Evolutionary conservation across 2,888 invertebrate genomes (phyloP).

Genomic region (Scrobipalpa atriplicella): DNA sequence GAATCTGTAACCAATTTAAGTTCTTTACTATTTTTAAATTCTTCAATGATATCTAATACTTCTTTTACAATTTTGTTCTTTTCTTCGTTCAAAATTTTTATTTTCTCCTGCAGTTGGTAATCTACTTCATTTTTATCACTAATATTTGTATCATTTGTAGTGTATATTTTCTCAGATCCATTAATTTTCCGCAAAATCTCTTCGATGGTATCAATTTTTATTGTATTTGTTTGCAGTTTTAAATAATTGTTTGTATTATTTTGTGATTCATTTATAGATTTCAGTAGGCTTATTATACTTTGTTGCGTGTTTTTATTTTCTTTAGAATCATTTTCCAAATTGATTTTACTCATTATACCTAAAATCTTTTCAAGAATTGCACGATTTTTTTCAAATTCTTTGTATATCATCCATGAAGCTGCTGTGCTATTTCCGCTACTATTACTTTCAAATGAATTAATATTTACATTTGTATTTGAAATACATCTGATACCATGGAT

Average conservation of each 20-base stretch:
- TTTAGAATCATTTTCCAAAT: neutral
- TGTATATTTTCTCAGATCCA: neutral
- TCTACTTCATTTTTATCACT: neutral
- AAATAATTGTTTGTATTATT: slow-evolving; percentile 3
- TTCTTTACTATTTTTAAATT: neutral
- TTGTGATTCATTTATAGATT: slow-evolving; percentile 6
- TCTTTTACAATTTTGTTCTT: slow-evolving; percentile 8
- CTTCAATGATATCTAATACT: neutral
- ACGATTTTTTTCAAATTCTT: neutral
- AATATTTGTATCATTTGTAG: neutral
- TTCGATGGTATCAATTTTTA: neutral
- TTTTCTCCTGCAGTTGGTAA: neutral
- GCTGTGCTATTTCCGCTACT: neutral
- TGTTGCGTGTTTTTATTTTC: neutral
- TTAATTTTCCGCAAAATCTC: neutral
- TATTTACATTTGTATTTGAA: neutral
- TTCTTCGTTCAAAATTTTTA: neutral
- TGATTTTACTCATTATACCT: neutral
- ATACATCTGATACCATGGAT: slow-evolving; percentile 9
- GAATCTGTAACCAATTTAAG: neutral
- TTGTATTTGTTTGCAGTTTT: slow-evolving; percentile 6
- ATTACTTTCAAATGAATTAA: neutral
- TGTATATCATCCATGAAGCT: neutral
- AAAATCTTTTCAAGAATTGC: neutral
- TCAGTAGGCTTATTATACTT: neutral